Evolutionary conservation across 2,797 vertebrate species (phyloP), one percentile per base, ranked within the genome.

Genomic region (Cynopterus sphinx): DNA sequence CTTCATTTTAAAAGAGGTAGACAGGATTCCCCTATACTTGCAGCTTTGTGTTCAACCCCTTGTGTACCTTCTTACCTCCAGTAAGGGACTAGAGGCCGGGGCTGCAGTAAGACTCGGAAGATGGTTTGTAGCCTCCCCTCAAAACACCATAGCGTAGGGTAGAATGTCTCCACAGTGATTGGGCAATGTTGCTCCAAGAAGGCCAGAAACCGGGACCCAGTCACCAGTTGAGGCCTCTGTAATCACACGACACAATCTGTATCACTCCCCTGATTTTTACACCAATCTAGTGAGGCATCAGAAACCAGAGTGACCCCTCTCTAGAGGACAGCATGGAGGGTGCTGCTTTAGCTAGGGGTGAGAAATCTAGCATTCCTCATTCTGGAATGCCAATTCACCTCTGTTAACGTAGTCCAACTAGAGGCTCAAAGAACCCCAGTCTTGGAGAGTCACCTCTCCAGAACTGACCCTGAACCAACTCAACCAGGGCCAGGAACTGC

Each of bases 101-200:
- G 98, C 67, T 99, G 98, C 95, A 99, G 92, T 26, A 98, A 21
- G 59, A 98, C 98, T 15, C 59, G 97, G 36, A 99, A 97, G 78
- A 99, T 98, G 21, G 99, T 99, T 97, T 99, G 99, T 59, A 99
- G 81, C 9, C 98, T 97, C 49, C 99, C 99, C 19, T 99, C 99
- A 97, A 98, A 98, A 98, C 99, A 99, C 99, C 99, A 99, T 0
- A 98, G 98, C 0, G 99, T 99, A 26, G 99, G 99, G 77, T 97
- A 98, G 98, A 99, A 99, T 33, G 94, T 88, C 96, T 99, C 99
- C 0, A 68, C 9, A 28, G 99, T 98, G 22, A 98, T 87, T 1
- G 99, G 99, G 96, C 99, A 99, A 96, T 98, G 98, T 57, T 97
- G 97, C 91, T 94, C 96, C 94, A 99, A 98, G 96, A 99, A 99